Conservation (phyloP, 2,113 vertebrate species). For the Regulus satrapa region DNA sequence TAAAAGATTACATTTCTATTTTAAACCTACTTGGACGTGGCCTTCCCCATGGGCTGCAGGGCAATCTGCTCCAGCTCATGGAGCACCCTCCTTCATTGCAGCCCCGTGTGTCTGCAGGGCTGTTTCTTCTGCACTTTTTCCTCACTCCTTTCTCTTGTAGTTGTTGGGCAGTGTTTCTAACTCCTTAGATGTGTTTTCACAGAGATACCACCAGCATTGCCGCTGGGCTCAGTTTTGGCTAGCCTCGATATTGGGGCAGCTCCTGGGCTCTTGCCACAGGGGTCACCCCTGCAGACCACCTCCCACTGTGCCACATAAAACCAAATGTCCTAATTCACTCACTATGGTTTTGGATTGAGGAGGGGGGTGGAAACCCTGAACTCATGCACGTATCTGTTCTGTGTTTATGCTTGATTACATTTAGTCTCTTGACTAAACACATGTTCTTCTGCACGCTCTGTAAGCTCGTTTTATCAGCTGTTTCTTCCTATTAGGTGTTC, state of each 20-base stretch:
- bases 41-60: not conserved
- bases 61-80: not conserved
- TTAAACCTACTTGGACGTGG: fast-evolving
- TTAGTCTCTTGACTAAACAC: not conserved
- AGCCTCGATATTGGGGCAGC: fast-evolving
- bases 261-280: not conserved
- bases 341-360: not conserved
- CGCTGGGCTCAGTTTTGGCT: not conserved
- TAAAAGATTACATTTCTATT: too few relatives aligned
- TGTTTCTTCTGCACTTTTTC: not conserved
- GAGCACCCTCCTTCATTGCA: not conserved
- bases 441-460: not conserved
- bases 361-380: not conserved
- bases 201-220: not conserved
- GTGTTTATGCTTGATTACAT: not conserved
- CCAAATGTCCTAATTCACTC: not conserved
- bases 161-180: not conserved
- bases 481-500: not conserved
- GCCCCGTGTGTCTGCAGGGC: not conserved
- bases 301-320: fast-evolving
- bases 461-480: not conserved
- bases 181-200: not conserved
- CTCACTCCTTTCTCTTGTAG: not conserved
- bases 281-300: not conserved
- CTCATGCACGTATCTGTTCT: not conserved